Percentiles rank a stretch among this genome's conserved stretches.
Conservation (phyloP, 2,797 vertebrate genomes). For the Pseudochaenichthys georgianus region DNA sequence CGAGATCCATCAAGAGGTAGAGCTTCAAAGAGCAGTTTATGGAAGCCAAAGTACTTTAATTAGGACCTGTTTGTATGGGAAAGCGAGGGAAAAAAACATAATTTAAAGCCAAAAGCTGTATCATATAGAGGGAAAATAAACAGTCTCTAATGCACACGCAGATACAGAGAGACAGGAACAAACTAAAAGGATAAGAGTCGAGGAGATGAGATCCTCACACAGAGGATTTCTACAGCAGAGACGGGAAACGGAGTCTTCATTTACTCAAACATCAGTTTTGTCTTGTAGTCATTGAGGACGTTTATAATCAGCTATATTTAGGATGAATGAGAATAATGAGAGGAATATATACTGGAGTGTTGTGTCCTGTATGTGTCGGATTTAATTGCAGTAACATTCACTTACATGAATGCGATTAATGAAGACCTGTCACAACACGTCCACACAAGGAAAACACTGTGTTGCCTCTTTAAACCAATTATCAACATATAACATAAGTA, state of each 20-base stretch:
- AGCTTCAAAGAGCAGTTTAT: conserved; percentile 85
- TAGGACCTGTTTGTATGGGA: conserved; percentile 84
- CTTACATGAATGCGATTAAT: background rate
- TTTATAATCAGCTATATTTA: background rate
- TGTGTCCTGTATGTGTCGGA: background rate
- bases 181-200: conserved; percentile 34
- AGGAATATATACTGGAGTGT: background rate
- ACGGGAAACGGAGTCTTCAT: conserved; percentile 52
- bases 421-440: background rate
- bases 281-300: background rate
- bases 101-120: conserved; percentile 74
- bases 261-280: conserved; percentile 10
- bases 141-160: conserved; percentile 42
- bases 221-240: conserved; percentile 50
- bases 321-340: background rate
- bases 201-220: conserved; percentile 58
- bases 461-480: background rate
- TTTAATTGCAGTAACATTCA: background rate
- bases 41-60: conserved; percentile 85
- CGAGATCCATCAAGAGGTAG: conserved; percentile 81
- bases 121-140: conserved; percentile 67
- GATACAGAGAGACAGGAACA: conserved; percentile 49
- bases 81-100: conserved; percentile 66
- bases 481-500: background rate
- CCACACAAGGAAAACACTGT: background rate